These are phyloP conservation scores for Diplodus puntazzo DNA, from an alignment of 2,797 vertebrate species.

Conservation along the genomic window DNA sequence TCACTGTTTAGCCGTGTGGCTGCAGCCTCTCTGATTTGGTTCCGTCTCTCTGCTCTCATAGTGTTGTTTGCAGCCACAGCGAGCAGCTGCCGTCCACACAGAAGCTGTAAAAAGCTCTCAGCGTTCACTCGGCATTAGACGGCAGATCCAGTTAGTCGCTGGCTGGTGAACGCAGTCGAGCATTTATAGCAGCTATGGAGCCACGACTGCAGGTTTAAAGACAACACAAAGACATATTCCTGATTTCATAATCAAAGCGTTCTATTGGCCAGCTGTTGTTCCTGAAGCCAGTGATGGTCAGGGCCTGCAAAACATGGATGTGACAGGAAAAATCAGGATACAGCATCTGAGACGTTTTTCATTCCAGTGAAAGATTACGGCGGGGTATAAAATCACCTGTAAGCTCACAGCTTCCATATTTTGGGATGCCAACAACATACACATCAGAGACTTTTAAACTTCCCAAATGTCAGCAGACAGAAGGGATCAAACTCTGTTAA, in stretches of 20 bases:
- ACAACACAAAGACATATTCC: not conserved
- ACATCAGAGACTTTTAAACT: too few relatives aligned
- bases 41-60: not conserved
- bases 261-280: not conserved
- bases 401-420: too few relatives aligned
- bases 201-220: not conserved
- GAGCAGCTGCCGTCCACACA: not conserved
- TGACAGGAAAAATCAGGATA: too few relatives aligned
- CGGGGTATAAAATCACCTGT: too few relatives aligned
- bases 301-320: too few relatives aligned
- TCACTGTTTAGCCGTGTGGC: not conserved
- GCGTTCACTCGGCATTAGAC: not conserved
- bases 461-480: too few relatives aligned
- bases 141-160: not conserved
- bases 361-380: too few relatives aligned
- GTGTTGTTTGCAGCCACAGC: not conserved
- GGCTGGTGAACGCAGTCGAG: not conserved
- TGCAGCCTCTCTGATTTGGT: not conserved
- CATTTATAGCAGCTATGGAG: not conserved
- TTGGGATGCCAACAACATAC: too few relatives aligned
- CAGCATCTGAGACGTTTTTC: too few relatives aligned
- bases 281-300: not conserved
- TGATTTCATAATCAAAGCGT: not conserved
- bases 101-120: not conserved
- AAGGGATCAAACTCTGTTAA: too few relatives aligned